phyloP scores from a whole-genome alignment of 37 sponge, comb jelly and placozoan species.

The Diacarnus erythraeanus region DNA sequence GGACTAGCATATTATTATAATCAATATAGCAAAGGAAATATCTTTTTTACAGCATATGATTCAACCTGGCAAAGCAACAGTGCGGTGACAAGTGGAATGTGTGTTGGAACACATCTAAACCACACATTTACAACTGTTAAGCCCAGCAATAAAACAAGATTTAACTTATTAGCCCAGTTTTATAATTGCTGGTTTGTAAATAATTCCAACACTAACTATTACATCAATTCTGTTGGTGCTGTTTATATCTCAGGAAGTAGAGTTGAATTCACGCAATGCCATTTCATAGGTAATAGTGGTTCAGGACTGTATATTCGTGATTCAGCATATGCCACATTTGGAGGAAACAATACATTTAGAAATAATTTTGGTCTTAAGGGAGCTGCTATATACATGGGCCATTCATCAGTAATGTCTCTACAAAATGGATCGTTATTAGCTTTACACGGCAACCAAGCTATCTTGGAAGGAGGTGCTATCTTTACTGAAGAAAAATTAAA shows the following conservation, averaged over 20 bases:
- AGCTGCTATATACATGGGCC: not conserved
- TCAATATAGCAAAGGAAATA: not conserved
- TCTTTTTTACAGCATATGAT: not conserved
- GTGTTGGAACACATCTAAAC: not conserved
- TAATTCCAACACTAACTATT: not conserved
- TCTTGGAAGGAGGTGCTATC: not conserved
- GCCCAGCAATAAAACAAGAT: not conserved
- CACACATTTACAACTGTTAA: not conserved
- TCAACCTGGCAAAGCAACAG: not conserved
- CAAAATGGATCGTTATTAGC: not conserved
- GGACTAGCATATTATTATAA: not conserved
- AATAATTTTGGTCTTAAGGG: not conserved
- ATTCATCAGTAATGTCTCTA: not conserved
- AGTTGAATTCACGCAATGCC: not conserved
- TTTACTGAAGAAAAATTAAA: too few species aligned
- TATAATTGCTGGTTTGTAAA: not conserved
- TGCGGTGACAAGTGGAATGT: not conserved
- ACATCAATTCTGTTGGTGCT: not conserved
- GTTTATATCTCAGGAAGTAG: not conserved
- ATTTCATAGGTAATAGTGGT: not conserved
- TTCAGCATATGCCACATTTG: slow-evolving; percentile 8
- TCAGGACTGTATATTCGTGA: not conserved
- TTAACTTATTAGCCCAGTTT: not conserved
- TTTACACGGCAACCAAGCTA: not conserved
- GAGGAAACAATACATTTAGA: not conserved